Base-by-base conservation (phyloP, 2,888 invertebrate genomes). In the Chymomyza caudatula region DNA sequence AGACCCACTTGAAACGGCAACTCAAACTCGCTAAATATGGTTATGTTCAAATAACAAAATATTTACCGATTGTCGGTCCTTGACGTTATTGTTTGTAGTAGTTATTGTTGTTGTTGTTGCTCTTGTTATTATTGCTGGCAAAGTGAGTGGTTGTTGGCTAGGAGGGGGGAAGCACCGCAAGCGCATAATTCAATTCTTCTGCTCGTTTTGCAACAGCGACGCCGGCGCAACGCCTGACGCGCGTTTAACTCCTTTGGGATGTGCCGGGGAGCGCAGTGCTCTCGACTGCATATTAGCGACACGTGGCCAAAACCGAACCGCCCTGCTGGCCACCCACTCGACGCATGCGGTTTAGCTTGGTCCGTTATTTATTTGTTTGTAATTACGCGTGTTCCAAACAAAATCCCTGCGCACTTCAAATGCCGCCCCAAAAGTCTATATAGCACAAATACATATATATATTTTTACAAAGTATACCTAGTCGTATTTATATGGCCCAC, bases 151-250 rank as follows among this genome's bases (percentile, higher is more conserved):
- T 17, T 11, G 2, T 37, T 43, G 66, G 54, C 23, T 13, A n/a
- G 25, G 15, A 11, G 37, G 54, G 17, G 63, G 63, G 88, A 87
- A 88, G 87, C 88, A 84, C 86, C 87, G 79, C 80, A 81, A 86
- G 88, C 85, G 83, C 85, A 83, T 88, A 88, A 88, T 88, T 88
- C 88, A 88, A 88, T 88, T 86, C 87, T 87, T 88, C 86, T 87
- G 86, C 86, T 87, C 86, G 86, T 84, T 88, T 88, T 86, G 83
- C 77, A 82, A 53, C 47, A 58, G 15, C 47, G 25, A 43, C 44
- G 4, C 42, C 42, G 15, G 51, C 13, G 29, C 83, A 71, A 63
- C 80, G 85, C 71, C 72, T 83, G 68, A 57, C 73, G 77, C 79
- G 20, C 85, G 83, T 60, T 77, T 77, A 71, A 76, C 53, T 85